Evolutionary conservation across 2,113 vertebrate species (phyloP).

Genomic region (Trichomycterus rosablanca): DNA sequence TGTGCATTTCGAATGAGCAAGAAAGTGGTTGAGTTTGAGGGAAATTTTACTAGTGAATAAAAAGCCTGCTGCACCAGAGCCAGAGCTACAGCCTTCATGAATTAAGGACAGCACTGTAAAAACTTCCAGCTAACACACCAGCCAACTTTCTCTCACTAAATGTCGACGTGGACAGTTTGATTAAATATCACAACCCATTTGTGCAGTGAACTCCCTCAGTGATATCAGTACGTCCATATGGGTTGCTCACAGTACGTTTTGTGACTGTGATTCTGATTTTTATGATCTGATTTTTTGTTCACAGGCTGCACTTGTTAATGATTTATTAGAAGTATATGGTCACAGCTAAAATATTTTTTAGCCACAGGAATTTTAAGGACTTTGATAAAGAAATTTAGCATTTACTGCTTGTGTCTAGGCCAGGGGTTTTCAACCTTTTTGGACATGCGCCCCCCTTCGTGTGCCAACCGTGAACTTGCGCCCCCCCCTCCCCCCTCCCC

Average conservation of each 20-base stretch:
- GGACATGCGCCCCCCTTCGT: too few species aligned
- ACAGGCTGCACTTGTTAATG: background rate
- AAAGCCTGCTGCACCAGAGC: constrained; percentile 21
- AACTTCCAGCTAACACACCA: background rate
- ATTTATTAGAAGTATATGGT: background rate
- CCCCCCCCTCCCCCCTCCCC: too few species aligned
- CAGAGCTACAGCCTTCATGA: constrained; percentile 11
- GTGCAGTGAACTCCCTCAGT: constrained; percentile 26
- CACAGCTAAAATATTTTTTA: constrained; percentile 12
- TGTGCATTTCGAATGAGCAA: background rate
- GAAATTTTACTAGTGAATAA: constrained; percentile 2
- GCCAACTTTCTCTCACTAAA: constrained; percentile 44
- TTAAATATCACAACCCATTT: constrained; percentile 37
- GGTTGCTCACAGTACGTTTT: constrained; percentile 16
- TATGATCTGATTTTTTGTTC: background rate
- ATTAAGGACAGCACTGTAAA: constrained; percentile 12
- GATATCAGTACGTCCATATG: constrained; percentile 6
- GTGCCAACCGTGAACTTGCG: too few species aligned
- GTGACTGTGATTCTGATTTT: background rate
- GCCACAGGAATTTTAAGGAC: background rate
- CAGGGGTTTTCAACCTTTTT: too few species aligned
- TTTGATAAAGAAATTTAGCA: background rate
- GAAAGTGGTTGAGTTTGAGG: background rate
- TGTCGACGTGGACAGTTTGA: constrained; percentile 49
- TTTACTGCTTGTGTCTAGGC: constrained; percentile 1